Evolutionary conservation across 2,888 invertebrate species (phyloP).

Genomic region (Xanthostigma xanthostigma): DNA sequence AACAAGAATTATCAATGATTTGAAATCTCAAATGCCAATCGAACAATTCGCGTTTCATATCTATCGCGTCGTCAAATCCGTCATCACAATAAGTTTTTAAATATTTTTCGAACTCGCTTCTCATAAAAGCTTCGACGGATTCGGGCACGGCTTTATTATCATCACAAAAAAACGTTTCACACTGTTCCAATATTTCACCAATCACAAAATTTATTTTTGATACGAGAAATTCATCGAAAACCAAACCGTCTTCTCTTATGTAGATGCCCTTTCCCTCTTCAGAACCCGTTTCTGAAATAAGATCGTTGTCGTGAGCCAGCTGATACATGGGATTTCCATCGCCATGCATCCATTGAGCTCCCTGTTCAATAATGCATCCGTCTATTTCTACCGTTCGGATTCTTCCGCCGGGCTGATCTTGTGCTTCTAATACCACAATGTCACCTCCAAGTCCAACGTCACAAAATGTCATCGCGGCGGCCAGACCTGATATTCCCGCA

Average conservation of each 20-base stretch:
- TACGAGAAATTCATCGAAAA: constrained; percentile 30
- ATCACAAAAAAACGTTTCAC: constrained; percentile 28
- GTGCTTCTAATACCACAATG: constrained; percentile 39
- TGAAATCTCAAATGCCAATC: constrained; percentile 46
- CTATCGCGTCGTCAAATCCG: constrained; percentile 15
- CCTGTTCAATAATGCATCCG: constrained; percentile 34
- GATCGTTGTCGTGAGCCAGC: constrained; percentile 28
- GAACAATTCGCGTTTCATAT: constrained; percentile 33
- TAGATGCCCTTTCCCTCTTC: constrained; percentile 41
- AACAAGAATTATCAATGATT: constrained; percentile 46
- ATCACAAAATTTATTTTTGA: constrained; percentile 34
- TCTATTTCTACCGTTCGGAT: constrained; percentile 30
- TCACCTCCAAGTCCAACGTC: constrained; percentile 28
- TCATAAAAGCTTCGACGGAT: constrained; percentile 29
- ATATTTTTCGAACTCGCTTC: constrained; percentile 30
- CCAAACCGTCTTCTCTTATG: constrained; percentile 30
- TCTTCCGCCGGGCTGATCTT: constrained; percentile 37
- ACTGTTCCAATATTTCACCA: constrained; percentile 31
- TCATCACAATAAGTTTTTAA: constrained; percentile 24
- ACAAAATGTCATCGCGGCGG: constrained; percentile 35
- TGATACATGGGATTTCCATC: constrained; percentile 34
- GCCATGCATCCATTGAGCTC: constrained; percentile 51
- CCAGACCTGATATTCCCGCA: constrained; percentile 43
- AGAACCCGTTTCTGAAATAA: constrained; percentile 32
- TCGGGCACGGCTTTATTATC: constrained; percentile 22